Evolutionary conservation across 2,113 vertebrate species (phyloP).

Genomic region (Dermatemys mawii): DNA sequence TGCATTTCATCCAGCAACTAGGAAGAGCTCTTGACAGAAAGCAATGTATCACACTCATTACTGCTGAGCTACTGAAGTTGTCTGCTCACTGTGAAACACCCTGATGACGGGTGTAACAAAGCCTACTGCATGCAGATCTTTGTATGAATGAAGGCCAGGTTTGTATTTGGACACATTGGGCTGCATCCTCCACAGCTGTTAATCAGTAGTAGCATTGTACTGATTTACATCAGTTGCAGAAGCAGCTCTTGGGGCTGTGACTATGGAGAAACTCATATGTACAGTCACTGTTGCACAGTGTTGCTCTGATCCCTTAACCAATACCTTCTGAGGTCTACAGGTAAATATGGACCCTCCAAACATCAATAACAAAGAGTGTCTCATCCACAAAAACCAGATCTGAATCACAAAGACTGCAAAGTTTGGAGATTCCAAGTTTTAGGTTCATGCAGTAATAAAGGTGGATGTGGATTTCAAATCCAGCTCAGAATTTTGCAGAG

Average conservation of each 20-base stretch:
- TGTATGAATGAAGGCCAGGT: fast-evolving
- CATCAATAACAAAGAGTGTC: neutral
- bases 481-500: neutral
- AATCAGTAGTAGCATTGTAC: neutral
- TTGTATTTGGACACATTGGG: fast-evolving
- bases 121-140: neutral
- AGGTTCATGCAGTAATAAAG: neutral
- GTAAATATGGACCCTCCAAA: neutral
- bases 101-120: neutral
- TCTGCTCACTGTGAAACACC: neutral
- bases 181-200: neutral
- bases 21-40: neutral
- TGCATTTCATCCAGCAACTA: neutral
- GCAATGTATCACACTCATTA: neutral
- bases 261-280: neutral
- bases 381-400: neutral
- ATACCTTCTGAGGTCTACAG: neutral
- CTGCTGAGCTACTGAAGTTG: neutral
- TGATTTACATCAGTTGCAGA: neutral
- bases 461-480: neutral
- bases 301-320: neutral
- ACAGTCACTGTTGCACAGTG: neutral
- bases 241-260: neutral
- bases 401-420: neutral
- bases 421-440: neutral